Evolutionary conservation across 2,888 invertebrate genomes (phyloP).

Genomic region (Onchidella celtica): DNA sequence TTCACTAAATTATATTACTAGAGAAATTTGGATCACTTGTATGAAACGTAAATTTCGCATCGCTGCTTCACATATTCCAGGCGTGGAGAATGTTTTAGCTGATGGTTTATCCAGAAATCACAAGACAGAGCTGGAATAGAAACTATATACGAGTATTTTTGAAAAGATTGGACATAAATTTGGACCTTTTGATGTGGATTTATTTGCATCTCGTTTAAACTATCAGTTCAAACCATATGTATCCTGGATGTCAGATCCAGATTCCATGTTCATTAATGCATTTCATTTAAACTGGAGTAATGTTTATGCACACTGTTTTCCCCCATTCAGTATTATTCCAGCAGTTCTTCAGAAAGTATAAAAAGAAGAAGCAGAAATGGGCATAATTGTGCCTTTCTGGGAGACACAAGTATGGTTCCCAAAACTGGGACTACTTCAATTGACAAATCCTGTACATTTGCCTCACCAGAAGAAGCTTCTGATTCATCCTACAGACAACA

Average conservation of each 20-base stretch:
- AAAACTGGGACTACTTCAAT: background rate
- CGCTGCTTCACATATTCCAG: background rate
- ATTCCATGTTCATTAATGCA: background rate
- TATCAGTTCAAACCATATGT: background rate
- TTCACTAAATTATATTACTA: background rate
- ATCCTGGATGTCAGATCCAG: background rate
- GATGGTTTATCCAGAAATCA: background rate
- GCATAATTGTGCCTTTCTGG: background rate
- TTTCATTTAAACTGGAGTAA: background rate
- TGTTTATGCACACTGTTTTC: background rate
- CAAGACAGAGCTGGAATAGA: background rate
- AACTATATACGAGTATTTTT: background rate
- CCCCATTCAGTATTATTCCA: background rate
- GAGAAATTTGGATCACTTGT: background rate
- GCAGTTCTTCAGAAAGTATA: background rate
- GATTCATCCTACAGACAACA: background rate
- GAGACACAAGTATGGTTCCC: background rate
- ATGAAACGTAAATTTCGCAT: background rate
- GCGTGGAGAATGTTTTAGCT: background rate
- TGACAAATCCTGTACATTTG: background rate
- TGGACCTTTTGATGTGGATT: background rate
- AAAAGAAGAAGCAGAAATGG: background rate
- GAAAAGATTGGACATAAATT: background rate
- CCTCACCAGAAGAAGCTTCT: background rate
- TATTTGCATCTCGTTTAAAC: background rate